Conservation (phyloP, 2,113 vertebrate species). For the Polypterus bichir region DNA sequence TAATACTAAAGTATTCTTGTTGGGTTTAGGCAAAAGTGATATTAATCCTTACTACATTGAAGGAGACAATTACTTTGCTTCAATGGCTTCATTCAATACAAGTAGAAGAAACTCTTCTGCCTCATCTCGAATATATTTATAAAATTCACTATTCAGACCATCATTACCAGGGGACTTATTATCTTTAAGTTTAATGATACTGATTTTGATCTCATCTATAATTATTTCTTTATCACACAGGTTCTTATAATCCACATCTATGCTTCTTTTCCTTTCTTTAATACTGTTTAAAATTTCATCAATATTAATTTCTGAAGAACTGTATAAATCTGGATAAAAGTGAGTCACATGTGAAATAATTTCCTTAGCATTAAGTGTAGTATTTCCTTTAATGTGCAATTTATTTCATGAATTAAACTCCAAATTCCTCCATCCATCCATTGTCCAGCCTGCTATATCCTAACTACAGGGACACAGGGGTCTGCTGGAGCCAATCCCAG, state of each 20-base stretch:
- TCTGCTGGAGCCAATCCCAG: no score
- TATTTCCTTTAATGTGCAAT: background rate
- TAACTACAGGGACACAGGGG: no score
- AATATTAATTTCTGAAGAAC: background rate
- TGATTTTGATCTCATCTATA: background rate
- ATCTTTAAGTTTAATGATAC: background rate
- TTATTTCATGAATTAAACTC: background rate
- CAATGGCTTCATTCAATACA: background rate
- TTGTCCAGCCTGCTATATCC: no score
- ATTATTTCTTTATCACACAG: conserved; percentile 1
- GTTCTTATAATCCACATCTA: background rate
- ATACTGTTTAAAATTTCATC: background rate
- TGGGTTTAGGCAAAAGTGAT: no score
- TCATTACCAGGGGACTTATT: background rate
- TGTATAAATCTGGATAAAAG: conserved; percentile 4
- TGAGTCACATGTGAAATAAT: background rate
- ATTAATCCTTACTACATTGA: background rate
- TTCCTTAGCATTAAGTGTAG: background rate
- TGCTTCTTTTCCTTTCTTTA: background rate
- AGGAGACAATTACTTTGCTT: background rate
- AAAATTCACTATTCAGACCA: conserved; percentile 10
- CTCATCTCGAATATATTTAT: background rate
- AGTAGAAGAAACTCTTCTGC: background rate
- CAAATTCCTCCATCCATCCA: no score
- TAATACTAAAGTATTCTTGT: no score